Evolutionary conservation across 1,140 invertebrate species (phyloP).

Genomic region (Nephila pilipes): DNA sequence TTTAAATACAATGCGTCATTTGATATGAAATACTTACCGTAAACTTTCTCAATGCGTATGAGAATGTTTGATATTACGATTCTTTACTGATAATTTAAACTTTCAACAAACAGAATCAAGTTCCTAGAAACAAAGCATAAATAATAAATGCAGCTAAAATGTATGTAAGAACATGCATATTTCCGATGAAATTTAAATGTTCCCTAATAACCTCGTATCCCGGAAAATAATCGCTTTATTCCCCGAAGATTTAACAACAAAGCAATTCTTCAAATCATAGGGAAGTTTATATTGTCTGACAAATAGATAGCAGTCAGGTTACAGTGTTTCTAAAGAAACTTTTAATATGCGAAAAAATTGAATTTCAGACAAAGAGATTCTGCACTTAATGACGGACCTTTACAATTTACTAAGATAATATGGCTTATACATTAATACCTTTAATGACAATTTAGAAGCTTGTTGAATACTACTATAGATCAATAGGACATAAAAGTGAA

Average conservation of each 20-base stretch:
- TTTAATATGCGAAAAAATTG: conserved; percentile 47
- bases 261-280: conserved; percentile 40
- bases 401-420: conserved; percentile 22
- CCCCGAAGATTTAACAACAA: conserved; percentile 24
- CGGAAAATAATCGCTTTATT: conserved; percentile 29
- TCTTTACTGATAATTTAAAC: no score
- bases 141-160: no score
- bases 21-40: no score
- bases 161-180: no score
- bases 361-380: conserved; percentile 27
- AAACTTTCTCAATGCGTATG: no score
- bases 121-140: no score
- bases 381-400: neutral
- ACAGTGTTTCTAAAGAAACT: conserved; percentile 56
- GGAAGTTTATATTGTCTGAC: conserved; percentile 38
- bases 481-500: neutral
- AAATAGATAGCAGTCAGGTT: conserved; percentile 4
- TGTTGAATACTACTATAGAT: neutral
- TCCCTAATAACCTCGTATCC: conserved; percentile 1
- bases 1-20: no score
- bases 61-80: no score
- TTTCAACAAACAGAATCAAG: no score
- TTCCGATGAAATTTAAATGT: neutral
- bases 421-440: neutral
- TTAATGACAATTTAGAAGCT: neutral